These are phyloP conservation scores for Andrena hattorfiana DNA, from an alignment of 2,888 invertebrate species.

Conservation along the genomic window DNA sequence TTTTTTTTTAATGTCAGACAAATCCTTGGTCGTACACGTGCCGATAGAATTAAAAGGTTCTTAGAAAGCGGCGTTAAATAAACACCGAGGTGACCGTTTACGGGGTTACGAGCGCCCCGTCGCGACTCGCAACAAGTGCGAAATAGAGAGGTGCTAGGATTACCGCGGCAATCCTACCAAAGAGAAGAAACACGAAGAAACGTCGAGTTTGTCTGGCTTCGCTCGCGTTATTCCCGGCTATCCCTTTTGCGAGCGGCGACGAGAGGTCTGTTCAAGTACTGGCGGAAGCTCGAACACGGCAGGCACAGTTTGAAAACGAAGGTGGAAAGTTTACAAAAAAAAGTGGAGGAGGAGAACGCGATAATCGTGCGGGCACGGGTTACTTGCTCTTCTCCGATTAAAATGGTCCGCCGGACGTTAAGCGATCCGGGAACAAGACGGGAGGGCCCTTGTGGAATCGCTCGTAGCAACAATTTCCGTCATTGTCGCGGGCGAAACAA, in stretches of 20 bases:
- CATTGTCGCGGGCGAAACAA: constrained; percentile 66
- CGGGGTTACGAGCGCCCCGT: constrained; percentile 1
- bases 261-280: neutral
- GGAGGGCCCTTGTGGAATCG: constrained; percentile 57
- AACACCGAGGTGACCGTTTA: neutral
- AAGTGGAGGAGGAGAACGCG: neutral
- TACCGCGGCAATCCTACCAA: neutral
- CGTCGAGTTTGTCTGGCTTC: neutral
- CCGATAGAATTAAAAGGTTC: too few species aligned
- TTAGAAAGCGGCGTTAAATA: too few species aligned
- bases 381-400: constrained; percentile 40
- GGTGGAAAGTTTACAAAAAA: constrained; percentile 1
- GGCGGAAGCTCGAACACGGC: constrained; percentile 1
- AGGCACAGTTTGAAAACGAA: constrained; percentile 8
- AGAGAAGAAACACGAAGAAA: neutral
- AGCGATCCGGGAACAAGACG: constrained; percentile 59
- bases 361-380: constrained; percentile 40
- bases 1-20: too few species aligned
- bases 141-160: constrained; percentile 4
- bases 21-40: too few species aligned
- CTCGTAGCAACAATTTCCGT: constrained; percentile 61
- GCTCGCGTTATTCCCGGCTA: neutral
- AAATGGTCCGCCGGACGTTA: constrained; percentile 56
- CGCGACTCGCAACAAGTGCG: constrained; percentile 29
- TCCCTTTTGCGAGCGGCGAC: neutral